Evolutionary conservation across 2,888 invertebrate genomes (phyloP), one percentile per base, ranked within the genome.

Genomic region (Nemotelus nigrinus): DNA sequence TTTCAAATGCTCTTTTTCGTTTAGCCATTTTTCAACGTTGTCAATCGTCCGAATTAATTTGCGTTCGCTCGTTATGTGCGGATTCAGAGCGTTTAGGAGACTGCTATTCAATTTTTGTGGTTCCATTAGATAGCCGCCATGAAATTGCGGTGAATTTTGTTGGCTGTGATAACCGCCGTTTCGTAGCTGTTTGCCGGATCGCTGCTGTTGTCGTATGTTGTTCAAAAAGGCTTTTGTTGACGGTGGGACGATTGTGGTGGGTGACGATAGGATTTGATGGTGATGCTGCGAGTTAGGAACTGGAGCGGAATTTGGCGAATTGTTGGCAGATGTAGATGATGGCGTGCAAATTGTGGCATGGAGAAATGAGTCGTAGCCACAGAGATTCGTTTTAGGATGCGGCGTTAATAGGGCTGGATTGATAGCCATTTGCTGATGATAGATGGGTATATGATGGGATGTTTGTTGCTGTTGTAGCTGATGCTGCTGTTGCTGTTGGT

Each of bases 321-420:
- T 65, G 60, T 72, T 77, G 2, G 60, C 68, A 10, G 57, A 63
- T 58, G 47, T 48, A 10, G 57, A 47, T 5, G 64, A 45, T 44
- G 79, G 55, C 7, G 89, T 89, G 82, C 91, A 91, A 80, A 91
- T 91, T 65, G 90, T 91, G 64, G 91, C 91, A 83, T 91, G 91
- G 77, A 91, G 84, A 84, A 91, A 91, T 78, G 91, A 88, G 83
- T 91, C 91, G 83, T 91, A 91, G 80, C 88, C 87, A 80, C 88
- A 88, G 48, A 88, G 84, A 84, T 88, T 88, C 80, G 86, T 84
- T 84, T 88, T 88, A 78, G 84, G 85, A 81, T 84, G 84, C 76
- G 50, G 83, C 89, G 82, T 82, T 83, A 90, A 86, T 5, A 90
- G 90, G 79, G 90, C 89, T 10, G 90, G 90, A 79, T 90, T 90